Percentiles rank a stretch among this genome's conserved stretches.
Evolutionary conservation across 2,797 vertebrate species (phyloP).

Genomic region (Myoxocephalus aenaeus): DNA sequence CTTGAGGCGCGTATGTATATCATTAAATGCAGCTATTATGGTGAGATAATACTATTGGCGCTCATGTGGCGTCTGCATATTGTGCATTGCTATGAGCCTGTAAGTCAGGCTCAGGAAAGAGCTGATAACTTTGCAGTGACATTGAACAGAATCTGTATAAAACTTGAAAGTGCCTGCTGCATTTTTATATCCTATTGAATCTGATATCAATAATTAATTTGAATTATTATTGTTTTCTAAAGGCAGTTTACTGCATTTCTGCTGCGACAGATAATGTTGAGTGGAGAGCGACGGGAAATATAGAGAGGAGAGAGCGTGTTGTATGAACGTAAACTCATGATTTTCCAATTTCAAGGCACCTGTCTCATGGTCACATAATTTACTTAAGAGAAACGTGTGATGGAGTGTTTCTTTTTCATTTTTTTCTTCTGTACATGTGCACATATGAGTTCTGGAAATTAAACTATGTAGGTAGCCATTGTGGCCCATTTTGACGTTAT

Average conservation of each 20-base stretch:
- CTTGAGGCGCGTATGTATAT: slow-evolving; percentile 74
- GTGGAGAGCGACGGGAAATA: slow-evolving; percentile 45
- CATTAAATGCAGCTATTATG: slow-evolving; percentile 81
- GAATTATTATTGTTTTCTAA: slow-evolving; percentile 76
- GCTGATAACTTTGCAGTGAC: slow-evolving; percentile 83
- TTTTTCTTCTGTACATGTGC: too few relatives aligned
- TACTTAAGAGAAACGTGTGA: not conserved
- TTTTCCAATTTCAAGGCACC: slow-evolving; percentile 49
- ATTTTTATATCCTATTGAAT: slow-evolving; percentile 76
- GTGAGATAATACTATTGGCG: slow-evolving; percentile 74
- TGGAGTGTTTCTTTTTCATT: too few relatives aligned
- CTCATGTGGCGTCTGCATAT: slow-evolving; percentile 71
- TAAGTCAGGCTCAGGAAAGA: slow-evolving; percentile 76
- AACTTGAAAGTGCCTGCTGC: slow-evolving; percentile 73
- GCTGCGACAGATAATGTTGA: slow-evolving; percentile 67
- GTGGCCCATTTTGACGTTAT: slow-evolving; percentile 52
- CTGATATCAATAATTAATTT: slow-evolving; percentile 78
- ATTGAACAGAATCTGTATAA: slow-evolving; percentile 81
- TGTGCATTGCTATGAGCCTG: slow-evolving; percentile 76
- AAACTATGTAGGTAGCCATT: slow-evolving; percentile 38
- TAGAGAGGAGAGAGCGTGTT: slow-evolving; percentile 32
- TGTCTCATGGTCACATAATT: slow-evolving; percentile 23
- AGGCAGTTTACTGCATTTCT: slow-evolving; percentile 68
- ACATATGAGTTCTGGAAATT: slow-evolving; percentile 1
- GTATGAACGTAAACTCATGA: slow-evolving; percentile 26